Evolutionary conservation across 2,888 invertebrate species (phyloP).

Genomic region (Melipona bicolor): DNA sequence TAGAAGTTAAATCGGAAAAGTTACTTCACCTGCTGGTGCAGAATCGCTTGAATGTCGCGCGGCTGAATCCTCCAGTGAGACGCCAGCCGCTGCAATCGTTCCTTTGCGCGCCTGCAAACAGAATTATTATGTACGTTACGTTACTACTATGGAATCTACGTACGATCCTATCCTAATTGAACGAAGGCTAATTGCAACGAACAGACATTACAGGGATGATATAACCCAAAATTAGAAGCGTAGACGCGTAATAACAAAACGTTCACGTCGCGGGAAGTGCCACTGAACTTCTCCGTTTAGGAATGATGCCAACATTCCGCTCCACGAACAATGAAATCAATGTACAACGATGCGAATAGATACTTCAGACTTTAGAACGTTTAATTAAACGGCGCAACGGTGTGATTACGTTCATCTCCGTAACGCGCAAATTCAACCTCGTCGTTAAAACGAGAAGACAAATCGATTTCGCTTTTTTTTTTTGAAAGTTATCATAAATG

Average conservation of each 20-base stretch:
- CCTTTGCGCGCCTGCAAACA: slow-evolving; percentile 86
- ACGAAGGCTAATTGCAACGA: no score
- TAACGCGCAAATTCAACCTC: no score
- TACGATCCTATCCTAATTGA: no score
- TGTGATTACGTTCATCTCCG: not conserved
- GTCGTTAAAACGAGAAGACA: no score
- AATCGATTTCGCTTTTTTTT: no score
- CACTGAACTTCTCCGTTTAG: slow-evolving; percentile 1
- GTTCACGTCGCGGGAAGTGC: slow-evolving; percentile 15
- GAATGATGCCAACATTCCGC: slow-evolving; percentile 20
- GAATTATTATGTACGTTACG: not conserved
- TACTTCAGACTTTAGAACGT: not conserved
- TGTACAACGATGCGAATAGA: not conserved
- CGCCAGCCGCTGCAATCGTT: slow-evolving; percentile 95
- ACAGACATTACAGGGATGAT: no score
- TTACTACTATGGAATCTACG: not conserved
- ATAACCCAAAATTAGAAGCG: slow-evolving; percentile 16
- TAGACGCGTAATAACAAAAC: not conserved
- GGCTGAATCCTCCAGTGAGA: slow-evolving; percentile 97
- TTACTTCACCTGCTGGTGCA: slow-evolving; percentile 80
- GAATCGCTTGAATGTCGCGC: slow-evolving; percentile 81
- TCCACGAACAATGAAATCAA: not conserved
- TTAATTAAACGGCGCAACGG: not conserved
- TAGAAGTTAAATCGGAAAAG: not conserved
- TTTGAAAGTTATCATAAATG: no score